Conservation (phyloP, 2,797 vertebrate genomes). For the Manis javanica region DNA sequence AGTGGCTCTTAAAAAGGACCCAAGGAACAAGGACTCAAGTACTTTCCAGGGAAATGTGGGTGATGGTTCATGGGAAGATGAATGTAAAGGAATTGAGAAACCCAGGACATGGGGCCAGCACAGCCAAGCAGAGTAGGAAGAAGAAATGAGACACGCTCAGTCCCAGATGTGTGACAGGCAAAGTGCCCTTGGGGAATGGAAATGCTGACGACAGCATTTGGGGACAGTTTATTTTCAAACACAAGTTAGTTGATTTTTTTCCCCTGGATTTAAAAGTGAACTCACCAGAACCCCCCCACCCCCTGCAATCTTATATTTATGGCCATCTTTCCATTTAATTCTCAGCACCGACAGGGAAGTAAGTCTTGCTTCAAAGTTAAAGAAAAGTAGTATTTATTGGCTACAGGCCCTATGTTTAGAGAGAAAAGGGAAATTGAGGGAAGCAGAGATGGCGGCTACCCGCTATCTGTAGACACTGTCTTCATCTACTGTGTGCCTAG, state of each 20-base stretch:
- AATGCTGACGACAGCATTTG: background rate
- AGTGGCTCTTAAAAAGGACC: background rate
- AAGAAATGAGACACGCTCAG: background rate
- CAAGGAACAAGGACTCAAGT: background rate
- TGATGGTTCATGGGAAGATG: background rate
- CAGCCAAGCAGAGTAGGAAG: background rate
- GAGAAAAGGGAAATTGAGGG: background rate
- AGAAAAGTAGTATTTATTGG: background rate
- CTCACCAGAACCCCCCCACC: background rate
- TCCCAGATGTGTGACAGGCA: background rate
- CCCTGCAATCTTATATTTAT: background rate
- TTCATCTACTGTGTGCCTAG: background rate
- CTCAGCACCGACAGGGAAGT: background rate
- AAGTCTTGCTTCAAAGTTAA: background rate
- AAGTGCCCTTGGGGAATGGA: background rate
- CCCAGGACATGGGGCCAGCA: accelerated
- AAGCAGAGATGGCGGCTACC: background rate
- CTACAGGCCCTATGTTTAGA: background rate
- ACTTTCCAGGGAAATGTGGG: background rate
- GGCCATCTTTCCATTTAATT: background rate
- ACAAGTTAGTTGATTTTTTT: background rate
- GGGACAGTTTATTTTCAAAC: background rate
- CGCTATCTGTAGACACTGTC: background rate
- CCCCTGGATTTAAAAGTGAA: background rate
- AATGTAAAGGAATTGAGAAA: background rate